Evolutionary conservation across 2,888 invertebrate genomes (phyloP).

Genomic region (Agonopterix subpropinquella): DNA sequence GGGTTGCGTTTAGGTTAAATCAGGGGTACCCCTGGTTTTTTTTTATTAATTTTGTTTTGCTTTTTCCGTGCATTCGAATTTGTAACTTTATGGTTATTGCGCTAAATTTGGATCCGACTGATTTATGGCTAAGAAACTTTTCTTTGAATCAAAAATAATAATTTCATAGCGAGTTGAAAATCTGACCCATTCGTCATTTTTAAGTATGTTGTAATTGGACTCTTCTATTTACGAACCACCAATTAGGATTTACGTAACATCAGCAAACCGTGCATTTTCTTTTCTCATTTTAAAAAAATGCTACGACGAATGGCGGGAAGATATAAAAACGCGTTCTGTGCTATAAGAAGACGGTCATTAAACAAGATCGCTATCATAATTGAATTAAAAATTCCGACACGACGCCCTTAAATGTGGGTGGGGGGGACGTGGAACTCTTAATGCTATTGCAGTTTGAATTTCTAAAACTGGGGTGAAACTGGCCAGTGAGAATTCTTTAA

Average conservation of each 20-base stretch:
- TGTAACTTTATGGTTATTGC: neutral
- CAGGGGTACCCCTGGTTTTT: conserved; percentile 27
- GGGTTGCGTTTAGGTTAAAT: conserved; percentile 55
- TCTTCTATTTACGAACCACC: too few relatives aligned
- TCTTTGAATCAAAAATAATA: too few relatives aligned
- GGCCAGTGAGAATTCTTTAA: conserved; percentile 17
- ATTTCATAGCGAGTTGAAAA: too few relatives aligned
- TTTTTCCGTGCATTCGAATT: conserved; percentile 8
- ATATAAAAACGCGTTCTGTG: conserved; percentile 46
- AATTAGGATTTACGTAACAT: too few relatives aligned
- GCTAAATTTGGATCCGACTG: too few relatives aligned
- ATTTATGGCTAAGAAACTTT: too few relatives aligned
- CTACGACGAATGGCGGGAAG: conserved; percentile 19
- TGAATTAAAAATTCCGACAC: conserved; percentile 76
- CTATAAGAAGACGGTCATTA: conserved; percentile 62
- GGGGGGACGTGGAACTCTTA: conserved; percentile 22
- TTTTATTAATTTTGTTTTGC: conserved; percentile 40
- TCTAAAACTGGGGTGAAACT: conserved; percentile 6
- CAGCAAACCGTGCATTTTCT: too few relatives aligned
- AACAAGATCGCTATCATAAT: conserved; percentile 75
- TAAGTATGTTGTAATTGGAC: too few relatives aligned
- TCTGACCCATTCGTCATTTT: too few relatives aligned
- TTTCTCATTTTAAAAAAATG: conserved; percentile 11
- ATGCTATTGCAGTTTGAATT: conserved; percentile 23
- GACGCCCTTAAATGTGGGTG: conserved; percentile 38